Evolutionary conservation across 1,140 invertebrate species (phyloP).

Genomic region (Papilio helenus): DNA sequence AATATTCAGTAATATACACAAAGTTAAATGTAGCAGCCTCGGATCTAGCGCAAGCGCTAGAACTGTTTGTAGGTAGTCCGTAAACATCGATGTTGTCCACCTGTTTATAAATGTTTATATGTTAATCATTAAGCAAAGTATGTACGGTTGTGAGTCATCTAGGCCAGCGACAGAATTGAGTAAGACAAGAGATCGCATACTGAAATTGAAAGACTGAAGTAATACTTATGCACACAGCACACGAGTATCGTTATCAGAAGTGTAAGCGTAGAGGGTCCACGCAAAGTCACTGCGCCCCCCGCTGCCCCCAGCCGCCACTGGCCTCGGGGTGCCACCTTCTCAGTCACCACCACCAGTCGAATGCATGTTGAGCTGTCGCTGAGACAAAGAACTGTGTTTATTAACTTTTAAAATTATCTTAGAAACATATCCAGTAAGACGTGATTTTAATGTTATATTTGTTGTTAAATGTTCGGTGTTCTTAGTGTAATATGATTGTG

Average conservation of each 20-base stretch:
- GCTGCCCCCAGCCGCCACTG: neutral
- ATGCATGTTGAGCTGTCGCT: conserved; percentile 33
- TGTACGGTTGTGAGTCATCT: conserved; percentile 54
- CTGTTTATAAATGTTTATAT: conserved; percentile 36
- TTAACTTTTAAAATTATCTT: conserved; percentile 57
- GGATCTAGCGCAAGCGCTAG: conserved; percentile 45
- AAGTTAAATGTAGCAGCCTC: conserved; percentile 68
- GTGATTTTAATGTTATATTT: conserved; percentile 61
- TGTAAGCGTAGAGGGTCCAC: neutral
- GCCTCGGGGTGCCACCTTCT: neutral
- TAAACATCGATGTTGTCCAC: conserved; percentile 38
- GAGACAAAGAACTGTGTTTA: conserved; percentile 36
- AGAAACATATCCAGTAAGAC: conserved; percentile 70
- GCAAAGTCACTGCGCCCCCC: no score
- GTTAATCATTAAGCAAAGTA: conserved; percentile 46
- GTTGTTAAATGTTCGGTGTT: conserved; percentile 46
- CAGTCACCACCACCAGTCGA: conserved; percentile 3
- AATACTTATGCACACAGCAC: conserved; percentile 7
- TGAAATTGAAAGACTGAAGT: conserved; percentile 11
- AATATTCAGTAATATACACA: conserved; percentile 42
- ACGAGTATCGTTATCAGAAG: neutral
- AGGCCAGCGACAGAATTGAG: conserved; percentile 29
- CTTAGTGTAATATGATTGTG: conserved; percentile 24
- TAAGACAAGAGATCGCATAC: conserved; percentile 19
- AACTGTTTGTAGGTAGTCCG: conserved; percentile 27